These are phyloP conservation scores for Crocodylus rhombifer DNA, from an alignment of 2,797 vertebrate species.

Conservation along the genomic window DNA sequence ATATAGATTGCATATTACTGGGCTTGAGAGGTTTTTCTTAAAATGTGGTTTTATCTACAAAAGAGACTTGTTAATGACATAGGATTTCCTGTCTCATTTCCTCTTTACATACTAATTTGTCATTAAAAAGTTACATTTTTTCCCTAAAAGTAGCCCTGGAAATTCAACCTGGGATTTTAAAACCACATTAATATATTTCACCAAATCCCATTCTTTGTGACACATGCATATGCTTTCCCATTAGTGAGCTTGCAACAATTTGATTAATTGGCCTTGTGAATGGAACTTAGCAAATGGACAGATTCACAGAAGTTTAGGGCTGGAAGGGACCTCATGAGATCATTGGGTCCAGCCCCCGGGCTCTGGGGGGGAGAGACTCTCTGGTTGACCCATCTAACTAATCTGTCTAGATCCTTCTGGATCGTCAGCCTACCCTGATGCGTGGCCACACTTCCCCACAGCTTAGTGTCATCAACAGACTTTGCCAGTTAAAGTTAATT, in stretches of 20 bases:
- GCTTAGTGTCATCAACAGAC: no score
- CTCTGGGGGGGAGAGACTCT: no score
- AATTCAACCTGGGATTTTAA: neutral
- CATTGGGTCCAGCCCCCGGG: no score
- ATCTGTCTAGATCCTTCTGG: no score
- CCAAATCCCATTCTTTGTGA: neutral
- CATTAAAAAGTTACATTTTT: neutral
- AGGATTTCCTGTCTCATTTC: neutral
- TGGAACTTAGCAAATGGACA: neutral
- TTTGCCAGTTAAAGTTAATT: no score
- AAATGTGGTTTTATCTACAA: neutral
- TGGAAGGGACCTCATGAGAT: no score
- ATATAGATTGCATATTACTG: neutral
- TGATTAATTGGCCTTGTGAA: neutral
- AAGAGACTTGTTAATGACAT: neutral
- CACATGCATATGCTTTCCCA: fast-evolving
- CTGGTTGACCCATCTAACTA: no score
- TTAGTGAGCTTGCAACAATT: neutral
- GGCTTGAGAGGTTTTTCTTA: neutral
- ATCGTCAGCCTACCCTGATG: no score
- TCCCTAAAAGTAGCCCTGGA: neutral
- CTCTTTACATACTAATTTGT: neutral
- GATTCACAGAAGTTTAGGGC: no score
- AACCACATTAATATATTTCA: neutral
- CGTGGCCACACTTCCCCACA: no score